Conservation (phyloP, 2,888 invertebrate species). For the Acanthoscelides obtectus region DNA sequence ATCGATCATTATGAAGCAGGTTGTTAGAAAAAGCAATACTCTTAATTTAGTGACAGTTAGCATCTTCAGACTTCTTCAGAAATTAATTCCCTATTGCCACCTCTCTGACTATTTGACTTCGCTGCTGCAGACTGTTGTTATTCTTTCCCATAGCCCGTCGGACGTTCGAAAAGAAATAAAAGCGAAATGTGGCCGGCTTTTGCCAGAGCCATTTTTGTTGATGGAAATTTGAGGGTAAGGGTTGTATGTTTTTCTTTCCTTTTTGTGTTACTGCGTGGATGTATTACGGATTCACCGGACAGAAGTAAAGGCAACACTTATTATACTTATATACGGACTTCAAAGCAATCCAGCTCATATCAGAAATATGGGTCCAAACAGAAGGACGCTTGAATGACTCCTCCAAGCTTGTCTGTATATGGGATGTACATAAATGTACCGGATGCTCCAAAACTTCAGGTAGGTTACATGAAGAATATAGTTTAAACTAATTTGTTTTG, state of each 20-base stretch:
- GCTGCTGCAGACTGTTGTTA: neutral
- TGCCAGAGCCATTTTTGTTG: neutral
- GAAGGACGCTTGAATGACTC: neutral
- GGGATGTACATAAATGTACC: no score
- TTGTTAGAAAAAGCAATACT: no score
- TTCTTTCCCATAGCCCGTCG: neutral
- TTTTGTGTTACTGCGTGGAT: neutral
- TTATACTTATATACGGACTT: neutral
- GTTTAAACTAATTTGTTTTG: no score
- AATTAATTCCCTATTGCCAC: no score
- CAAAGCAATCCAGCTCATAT: neutral
- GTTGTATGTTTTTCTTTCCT: neutral
- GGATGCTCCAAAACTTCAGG: no score
- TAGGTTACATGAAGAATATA: no score
- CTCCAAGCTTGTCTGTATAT: neutral
- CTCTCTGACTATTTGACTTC: neutral
- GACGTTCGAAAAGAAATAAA: neutral
- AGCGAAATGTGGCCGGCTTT: neutral
- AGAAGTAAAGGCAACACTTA: neutral
- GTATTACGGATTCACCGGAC: neutral
- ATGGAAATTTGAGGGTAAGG: neutral
- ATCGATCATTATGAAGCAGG: no score
- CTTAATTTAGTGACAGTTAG: no score
- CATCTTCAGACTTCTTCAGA: no score
- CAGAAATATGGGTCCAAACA: neutral